Evolutionary conservation across 2,113 vertebrate genomes (phyloP).

Genomic region (Nanorana parkeri): DNA sequence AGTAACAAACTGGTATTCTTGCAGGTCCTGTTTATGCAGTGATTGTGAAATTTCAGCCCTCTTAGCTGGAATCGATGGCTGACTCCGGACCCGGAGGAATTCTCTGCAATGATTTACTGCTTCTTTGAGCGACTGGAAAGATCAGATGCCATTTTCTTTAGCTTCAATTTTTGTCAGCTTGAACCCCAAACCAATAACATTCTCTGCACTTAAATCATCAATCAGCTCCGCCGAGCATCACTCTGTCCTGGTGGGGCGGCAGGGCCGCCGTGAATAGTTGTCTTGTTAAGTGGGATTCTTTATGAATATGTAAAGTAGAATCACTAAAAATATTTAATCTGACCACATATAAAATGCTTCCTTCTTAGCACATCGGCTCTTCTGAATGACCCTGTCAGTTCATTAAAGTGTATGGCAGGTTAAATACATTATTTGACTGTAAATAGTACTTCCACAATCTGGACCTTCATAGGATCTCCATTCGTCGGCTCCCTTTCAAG

Average conservation of each 20-base stretch:
- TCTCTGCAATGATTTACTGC: conserved; percentile 36
- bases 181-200: conserved; percentile 12
- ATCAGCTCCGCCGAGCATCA: conserved; percentile 11
- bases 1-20: background rate
- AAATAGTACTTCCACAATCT: no score
- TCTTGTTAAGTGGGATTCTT: conserved; percentile 11
- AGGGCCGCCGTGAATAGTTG: background rate
- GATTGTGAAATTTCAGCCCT: background rate
- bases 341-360: no score
- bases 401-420: no score
- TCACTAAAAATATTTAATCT: no score
- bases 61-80: conserved; percentile 9
- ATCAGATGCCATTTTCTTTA: conserved; percentile 50
- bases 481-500: no score
- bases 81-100: background rate
- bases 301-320: background rate
- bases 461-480: no score
- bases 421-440: no score
- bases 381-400: no score
- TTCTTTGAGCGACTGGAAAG: conserved; percentile 33
- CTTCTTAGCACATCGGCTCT: no score
- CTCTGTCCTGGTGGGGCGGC: background rate
- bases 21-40: background rate
- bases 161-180: conserved; percentile 46
- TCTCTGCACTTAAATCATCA: conserved; percentile 26